Percentiles rank a stretch among this genome's conserved stretches.
Conservation (phyloP, 2,113 vertebrate genomes). For the Myocastor coypus region DNA sequence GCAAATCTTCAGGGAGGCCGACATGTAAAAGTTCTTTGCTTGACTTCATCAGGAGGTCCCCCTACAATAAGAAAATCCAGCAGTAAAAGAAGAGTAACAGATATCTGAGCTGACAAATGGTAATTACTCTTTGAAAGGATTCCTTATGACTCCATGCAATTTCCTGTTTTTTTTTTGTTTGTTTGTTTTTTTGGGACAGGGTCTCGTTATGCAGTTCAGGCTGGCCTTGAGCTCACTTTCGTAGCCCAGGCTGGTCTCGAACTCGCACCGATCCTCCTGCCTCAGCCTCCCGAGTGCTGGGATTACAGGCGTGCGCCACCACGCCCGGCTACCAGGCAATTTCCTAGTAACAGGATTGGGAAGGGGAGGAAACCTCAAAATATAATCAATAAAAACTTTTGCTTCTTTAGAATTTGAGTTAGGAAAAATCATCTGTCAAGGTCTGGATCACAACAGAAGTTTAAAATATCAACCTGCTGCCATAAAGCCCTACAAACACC, state of each 20-base stretch:
- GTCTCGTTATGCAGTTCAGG: no score
- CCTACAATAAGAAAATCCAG: constrained; percentile 78
- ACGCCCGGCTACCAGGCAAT: no score
- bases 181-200: no score
- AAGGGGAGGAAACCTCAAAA: constrained; percentile 28
- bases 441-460: neutral
- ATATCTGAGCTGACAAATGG: neutral
- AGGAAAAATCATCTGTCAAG: constrained; percentile 29
- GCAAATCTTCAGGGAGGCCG: constrained; percentile 66
- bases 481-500: neutral
- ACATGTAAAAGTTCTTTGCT: constrained; percentile 55
- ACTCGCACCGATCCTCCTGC: no score
- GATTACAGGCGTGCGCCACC: no score
- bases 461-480: neutral
- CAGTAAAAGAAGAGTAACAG: neutral
- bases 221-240: no score
- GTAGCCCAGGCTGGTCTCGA: no score
- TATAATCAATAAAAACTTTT: constrained; percentile 24
- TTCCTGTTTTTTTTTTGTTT: no score
- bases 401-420: constrained; percentile 41
- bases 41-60: constrained; percentile 50
- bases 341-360: constrained; percentile 3
- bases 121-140: neutral
- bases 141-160: constrained; percentile 10
- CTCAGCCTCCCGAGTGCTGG: no score